These are phyloP conservation scores for Agriotes lineatus DNA, from an alignment of 2,888 invertebrate species.

Conservation along the genomic window DNA sequence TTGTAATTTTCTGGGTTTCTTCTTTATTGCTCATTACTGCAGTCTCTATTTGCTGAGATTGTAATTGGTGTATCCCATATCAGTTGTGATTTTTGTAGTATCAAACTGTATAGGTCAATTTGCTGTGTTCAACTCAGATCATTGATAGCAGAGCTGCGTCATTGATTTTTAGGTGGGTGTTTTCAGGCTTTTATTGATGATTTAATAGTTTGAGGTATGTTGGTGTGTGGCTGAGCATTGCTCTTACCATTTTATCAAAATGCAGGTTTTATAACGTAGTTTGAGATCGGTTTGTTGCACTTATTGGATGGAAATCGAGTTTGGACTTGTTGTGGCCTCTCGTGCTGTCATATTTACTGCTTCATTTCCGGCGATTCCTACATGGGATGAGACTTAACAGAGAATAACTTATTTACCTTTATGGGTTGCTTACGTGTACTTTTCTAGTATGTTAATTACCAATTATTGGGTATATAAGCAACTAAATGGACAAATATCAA, in stretches of 20 bases:
- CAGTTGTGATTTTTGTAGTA: too few relatives aligned
- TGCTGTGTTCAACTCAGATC: background rate
- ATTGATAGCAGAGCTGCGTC: background rate
- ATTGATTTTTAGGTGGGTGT: background rate
- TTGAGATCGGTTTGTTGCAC: background rate
- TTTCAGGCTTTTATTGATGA: background rate
- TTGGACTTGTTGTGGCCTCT: background rate
- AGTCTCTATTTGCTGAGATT: too few relatives aligned
- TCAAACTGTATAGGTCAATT: background rate
- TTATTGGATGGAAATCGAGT: background rate
- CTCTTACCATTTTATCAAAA: background rate
- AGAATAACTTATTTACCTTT: background rate
- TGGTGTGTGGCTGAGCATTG: background rate
- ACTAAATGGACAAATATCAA: too few relatives aligned
- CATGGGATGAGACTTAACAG: background rate
- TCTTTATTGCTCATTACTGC: too few relatives aligned
- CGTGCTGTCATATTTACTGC: background rate
- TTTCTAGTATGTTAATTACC: background rate
- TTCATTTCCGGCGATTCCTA: background rate
- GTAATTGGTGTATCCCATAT: too few relatives aligned
- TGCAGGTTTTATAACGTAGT: background rate
- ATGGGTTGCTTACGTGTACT: background rate
- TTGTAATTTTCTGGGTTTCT: too few relatives aligned
- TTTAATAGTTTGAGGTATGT: background rate
- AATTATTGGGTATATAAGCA: background rate